Conservation (phyloP, 37 sponge, comb jelly and placozoan genomes). For the Cliona cf. orientalis region DNA sequence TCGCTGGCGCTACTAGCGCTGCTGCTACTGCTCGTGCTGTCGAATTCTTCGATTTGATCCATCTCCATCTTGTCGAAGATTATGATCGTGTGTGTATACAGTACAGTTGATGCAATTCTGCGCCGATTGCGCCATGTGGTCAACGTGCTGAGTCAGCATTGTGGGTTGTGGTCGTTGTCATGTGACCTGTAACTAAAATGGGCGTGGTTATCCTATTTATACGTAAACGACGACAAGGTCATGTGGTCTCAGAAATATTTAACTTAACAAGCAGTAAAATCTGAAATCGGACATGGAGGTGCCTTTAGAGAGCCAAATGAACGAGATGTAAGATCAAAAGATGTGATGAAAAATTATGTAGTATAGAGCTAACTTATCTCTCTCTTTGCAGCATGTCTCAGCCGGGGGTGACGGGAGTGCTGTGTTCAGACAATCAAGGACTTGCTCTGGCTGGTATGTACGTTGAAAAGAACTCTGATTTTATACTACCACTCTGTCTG, state of each 20-base stretch:
- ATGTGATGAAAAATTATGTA: neutral
- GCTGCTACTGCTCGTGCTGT: conserved; percentile 9
- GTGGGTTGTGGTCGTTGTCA: no score
- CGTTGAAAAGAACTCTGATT: neutral
- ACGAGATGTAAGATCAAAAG: conserved; percentile 60
- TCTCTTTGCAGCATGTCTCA: conserved; percentile 62
- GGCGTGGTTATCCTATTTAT: no score
- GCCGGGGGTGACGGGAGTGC: conserved; percentile 74
- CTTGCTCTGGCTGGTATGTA: conserved; percentile 62
- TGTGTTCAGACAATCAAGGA: conserved; percentile 65
- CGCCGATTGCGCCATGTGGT: no score
- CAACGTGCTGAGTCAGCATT: no score
- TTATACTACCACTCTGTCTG: neutral
- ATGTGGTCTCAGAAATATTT: no score
- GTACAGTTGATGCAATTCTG: no score
- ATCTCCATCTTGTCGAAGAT: no score
- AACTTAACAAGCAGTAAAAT: no score
- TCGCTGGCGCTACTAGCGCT: conserved; percentile 8
- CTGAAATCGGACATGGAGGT: conserved; percentile 77
- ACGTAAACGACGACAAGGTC: no score
- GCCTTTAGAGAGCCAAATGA: conserved; percentile 59
- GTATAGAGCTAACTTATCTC: neutral
- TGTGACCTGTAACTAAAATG: no score
- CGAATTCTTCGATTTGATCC: no score
- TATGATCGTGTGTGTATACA: neutral